Evolutionary conservation across 2,888 invertebrate genomes (phyloP), one percentile per base, ranked within the genome.

Genomic region (Mycalesis mineus): DNA sequence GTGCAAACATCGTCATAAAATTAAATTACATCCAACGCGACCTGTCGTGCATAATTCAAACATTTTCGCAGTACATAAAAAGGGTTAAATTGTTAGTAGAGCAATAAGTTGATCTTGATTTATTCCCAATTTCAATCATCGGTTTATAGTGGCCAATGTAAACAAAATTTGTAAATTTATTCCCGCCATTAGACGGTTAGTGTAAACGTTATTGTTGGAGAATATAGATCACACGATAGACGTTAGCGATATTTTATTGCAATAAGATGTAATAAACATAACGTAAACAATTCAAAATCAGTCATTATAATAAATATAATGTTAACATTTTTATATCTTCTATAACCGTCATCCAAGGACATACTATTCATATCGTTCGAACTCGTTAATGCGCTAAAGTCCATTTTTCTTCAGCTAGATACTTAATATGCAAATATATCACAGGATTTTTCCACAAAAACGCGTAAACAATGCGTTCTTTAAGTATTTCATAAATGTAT

Each of bases 81-180:
- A 42, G 52, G 42, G 17, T 42, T 42, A 42, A 52, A 42, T 33
- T 42, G 52, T 33, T n/a, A 17, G 22, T 52, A 42, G 41, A 52
- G 52, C 52, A 52, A 42, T 41, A 52, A 52, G 42, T 17, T 52
- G 52, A 52, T 52, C 52, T 52, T 52, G 52, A 52, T 52, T 36
- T 42, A 52, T 52, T 52, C 11, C 15, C 29, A 52, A 42, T 52
- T 52, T 52, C 33, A 41, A 42, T 42, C 41, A 33, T 52, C 52
- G 42, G 33, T 52, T 52, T 52, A 52, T 41, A 41, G 42, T 33
- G 33, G 50, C 50, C 52, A 52, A 36, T 33, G 42, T 42, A 52
- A 52, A 52, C 52, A 52, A 33, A 42, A 52, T 52, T 52, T 52
- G 52, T 52, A 42, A 52, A 52, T 52, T 52, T 52, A 52, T 52